Conservation (phyloP, 2,888 invertebrate species). For the Pomacea canaliculata region DNA sequence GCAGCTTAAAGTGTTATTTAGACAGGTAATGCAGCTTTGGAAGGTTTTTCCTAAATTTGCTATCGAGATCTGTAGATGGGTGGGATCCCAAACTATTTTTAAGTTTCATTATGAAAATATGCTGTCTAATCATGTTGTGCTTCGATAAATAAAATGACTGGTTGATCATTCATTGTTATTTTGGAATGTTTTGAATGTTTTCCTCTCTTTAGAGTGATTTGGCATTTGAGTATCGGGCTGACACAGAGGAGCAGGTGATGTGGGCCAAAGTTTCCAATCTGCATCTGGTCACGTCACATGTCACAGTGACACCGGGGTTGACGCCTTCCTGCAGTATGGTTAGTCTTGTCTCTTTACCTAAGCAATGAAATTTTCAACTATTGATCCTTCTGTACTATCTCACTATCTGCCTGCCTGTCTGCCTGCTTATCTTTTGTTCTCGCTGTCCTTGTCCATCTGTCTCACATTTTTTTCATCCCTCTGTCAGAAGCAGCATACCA, state of each 20-base stretch:
- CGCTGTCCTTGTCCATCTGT: not conserved
- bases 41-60: not conserved
- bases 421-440: not conserved
- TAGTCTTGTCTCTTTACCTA: not conserved
- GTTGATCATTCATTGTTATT: too few species aligned
- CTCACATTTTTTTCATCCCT: too few species aligned
- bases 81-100: too few species aligned
- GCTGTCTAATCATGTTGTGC: too few species aligned
- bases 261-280: slow-evolving; percentile 75
- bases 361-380: not conserved
- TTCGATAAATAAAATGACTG: too few species aligned
- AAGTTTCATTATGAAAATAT: too few species aligned
- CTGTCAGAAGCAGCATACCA: not conserved
- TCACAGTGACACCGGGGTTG: not conserved
- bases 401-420: too few species aligned
- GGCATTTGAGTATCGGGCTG: slow-evolving; percentile 50
- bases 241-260: slow-evolving; percentile 41
- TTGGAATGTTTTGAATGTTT: too few species aligned
- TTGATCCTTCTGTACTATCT: too few species aligned
- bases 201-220: slow-evolving; percentile 47
- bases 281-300: slow-evolving; percentile 74
- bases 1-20: not conserved
- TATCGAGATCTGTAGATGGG: too few species aligned
- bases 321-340: not conserved
- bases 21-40: not conserved